Evolutionary conservation across 2,888 invertebrate species (phyloP), one percentile per base, ranked within the genome.

Genomic region (Petrolisthes manimaculis): DNA sequence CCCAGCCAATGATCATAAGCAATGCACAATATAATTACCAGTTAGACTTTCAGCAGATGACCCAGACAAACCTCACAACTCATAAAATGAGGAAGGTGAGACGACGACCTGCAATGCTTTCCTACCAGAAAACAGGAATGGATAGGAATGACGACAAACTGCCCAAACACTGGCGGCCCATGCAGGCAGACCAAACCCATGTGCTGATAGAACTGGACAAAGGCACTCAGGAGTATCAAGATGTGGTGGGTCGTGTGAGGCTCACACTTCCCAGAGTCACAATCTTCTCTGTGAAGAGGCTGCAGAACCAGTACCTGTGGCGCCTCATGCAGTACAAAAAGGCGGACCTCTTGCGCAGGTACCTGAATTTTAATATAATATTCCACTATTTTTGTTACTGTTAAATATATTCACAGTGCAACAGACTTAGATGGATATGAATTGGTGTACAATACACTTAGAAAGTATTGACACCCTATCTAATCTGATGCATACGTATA

Each of bases 281-380:
- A 8, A 84, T 88, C 12, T 71, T 21, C 18, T 55, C 69, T 4
- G 56, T 88, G 5, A n/a, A 81, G 37, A 88, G 88, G 84, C 75
- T 88, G n/a, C 88, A 88, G 69, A 88, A 88, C 79, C 84, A 84
- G 18, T 88, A 88, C 71, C 53, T 88, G 12, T 88, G 88, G 88
- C 84, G 56, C 53, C 75, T 84, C 54, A 51, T 88, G n/a, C 84
- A 88, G n/a, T 21, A 61, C 37, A 88, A 81, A 53, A 88, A 84
- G 37, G 61, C 56, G 71, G 51, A 61, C 51, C 81, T 88, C n/a
- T 61, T 24, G 6, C 18, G 18, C 51, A 71, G 84, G 88, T 88
- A 88, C 53, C 61, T 14, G 1, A 8, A 53, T 83, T 37, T 37
- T 37, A 37, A 37, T 37, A 37, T 37, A 37, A 37, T 37, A 37